phyloP scores from a whole-genome alignment of 2,888 invertebrate genomes.

The Polymixis flavicincta region DNA sequence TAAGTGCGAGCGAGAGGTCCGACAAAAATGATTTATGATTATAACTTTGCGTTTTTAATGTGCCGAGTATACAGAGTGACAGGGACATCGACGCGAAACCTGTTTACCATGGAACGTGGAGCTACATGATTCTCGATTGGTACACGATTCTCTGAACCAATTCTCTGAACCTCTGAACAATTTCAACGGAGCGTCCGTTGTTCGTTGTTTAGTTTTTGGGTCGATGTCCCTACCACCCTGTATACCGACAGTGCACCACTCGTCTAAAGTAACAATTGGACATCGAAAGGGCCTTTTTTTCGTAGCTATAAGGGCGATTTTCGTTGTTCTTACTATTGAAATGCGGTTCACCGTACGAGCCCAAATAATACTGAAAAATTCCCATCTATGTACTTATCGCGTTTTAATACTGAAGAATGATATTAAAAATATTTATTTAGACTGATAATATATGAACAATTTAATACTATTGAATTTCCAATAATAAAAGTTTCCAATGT shows the following conservation, averaged over 20 bases:
- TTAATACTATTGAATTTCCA: slow-evolving; percentile 25
- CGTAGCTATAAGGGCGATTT: background rate
- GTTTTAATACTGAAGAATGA: slow-evolving; percentile 25
- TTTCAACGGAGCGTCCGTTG: too few relatives aligned
- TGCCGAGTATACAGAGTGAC: background rate
- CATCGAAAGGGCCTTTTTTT: background rate
- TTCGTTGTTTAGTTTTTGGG: too few relatives aligned
- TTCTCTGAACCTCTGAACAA: too few relatives aligned
- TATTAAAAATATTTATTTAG: slow-evolving; percentile 42
- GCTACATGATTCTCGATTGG: too few relatives aligned
- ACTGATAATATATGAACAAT: slow-evolving; percentile 57
- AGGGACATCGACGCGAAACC: too few relatives aligned
- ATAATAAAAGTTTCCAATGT: slow-evolving; percentile 45
- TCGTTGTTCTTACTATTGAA: slow-evolving; percentile 9
- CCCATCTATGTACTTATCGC: background rate
- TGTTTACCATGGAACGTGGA: too few relatives aligned
- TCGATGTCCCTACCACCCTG: too few relatives aligned
- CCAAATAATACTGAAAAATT: background rate
- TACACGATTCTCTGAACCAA: too few relatives aligned
- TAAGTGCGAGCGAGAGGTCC: background rate
- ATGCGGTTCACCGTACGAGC: background rate
- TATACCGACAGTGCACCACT: background rate
- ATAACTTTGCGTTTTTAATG: background rate
- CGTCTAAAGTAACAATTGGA: background rate
- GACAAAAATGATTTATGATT: background rate